Conservation (phyloP, 2,888 invertebrate species). For the Aproaerema taeniolella region DNA sequence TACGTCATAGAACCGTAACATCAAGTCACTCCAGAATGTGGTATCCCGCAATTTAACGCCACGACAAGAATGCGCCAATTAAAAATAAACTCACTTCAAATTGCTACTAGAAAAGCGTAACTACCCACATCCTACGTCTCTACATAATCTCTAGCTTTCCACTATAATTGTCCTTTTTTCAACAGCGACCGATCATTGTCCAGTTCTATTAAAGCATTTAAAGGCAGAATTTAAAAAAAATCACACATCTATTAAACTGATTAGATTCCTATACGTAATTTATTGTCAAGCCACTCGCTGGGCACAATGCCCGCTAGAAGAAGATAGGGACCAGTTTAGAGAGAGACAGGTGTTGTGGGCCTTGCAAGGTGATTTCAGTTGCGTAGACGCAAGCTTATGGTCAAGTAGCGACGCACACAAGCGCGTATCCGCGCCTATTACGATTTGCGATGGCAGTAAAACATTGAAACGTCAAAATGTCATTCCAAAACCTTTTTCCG, state of each 20-base stretch:
- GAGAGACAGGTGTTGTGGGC: slow-evolving; percentile 64
- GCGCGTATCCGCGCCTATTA: slow-evolving; percentile 36
- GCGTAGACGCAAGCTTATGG: slow-evolving; percentile 70
- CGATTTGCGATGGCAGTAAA: slow-evolving; percentile 47
- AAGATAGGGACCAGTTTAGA: slow-evolving; percentile 47
- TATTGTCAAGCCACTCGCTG: slow-evolving; percentile 63
- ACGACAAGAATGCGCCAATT: slow-evolving; percentile 8
- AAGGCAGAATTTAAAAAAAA: slow-evolving; percentile 50
- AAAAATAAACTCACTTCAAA: slow-evolving; percentile 6
- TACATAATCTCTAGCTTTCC: slow-evolving; percentile 18
- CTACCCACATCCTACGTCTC: slow-evolving; percentile 11
- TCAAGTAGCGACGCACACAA: slow-evolving; percentile 67
- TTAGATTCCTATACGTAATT: slow-evolving; percentile 76
- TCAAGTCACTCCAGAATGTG: too few species aligned
- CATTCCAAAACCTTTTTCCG: neutral
- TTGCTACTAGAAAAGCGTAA: slow-evolving; percentile 10
- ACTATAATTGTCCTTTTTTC: slow-evolving; percentile 25
- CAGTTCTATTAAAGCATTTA: slow-evolving; percentile 41
- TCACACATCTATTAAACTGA: slow-evolving; percentile 73
- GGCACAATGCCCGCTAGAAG: slow-evolving; percentile 74
- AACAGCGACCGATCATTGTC: slow-evolving; percentile 17
- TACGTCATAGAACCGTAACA: too few species aligned
- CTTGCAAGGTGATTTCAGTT: slow-evolving; percentile 78
- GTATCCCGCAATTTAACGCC: too few species aligned
- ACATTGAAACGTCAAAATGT: slow-evolving; percentile 27